Conservation (phyloP, 1,140 invertebrate species). For the Sesamia nonagrioides region DNA sequence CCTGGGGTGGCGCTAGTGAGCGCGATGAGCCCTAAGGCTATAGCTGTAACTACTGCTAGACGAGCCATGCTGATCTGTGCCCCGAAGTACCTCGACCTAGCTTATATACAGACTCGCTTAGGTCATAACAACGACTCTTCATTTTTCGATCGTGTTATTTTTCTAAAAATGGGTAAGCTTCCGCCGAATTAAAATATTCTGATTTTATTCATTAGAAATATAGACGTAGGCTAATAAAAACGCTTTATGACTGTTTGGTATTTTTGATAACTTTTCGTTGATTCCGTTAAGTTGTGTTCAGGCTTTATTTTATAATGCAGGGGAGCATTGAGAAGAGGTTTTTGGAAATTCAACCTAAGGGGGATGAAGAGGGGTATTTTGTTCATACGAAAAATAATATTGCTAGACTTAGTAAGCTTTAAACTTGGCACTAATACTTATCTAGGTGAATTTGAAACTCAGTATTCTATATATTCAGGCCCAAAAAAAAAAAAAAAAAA, state of each 20-base stretch:
- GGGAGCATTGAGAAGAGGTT: too few relatives aligned
- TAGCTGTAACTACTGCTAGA: constrained; percentile 56
- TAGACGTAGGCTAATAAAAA: neutral
- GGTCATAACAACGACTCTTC: constrained; percentile 65
- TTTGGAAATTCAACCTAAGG: too few relatives aligned
- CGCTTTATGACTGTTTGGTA: neutral
- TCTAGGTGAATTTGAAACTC: too few relatives aligned
- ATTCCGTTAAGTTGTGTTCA: neutral
- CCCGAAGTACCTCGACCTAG: neutral
- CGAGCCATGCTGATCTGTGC: constrained; percentile 67
- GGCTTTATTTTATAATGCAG: too few relatives aligned
- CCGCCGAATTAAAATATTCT: constrained; percentile 41
- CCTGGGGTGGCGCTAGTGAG: constrained; percentile 70
- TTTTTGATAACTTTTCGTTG: neutral
- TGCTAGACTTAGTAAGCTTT: too few relatives aligned
- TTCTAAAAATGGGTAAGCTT: constrained; percentile 52
- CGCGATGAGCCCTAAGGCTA: constrained; percentile 66
- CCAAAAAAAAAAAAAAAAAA: too few relatives aligned
- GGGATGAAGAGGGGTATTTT: too few relatives aligned
- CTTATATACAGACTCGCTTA: constrained; percentile 71
- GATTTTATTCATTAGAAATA: constrained; percentile 19
- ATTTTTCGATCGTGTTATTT: constrained; percentile 63
- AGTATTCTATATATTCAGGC: too few relatives aligned
- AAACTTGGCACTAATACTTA: too few relatives aligned
- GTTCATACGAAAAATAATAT: too few relatives aligned